These are phyloP conservation scores for Paratrypauchen microcephalus DNA, from an alignment of 2,797 vertebrate species.

Conservation along the genomic window DNA sequence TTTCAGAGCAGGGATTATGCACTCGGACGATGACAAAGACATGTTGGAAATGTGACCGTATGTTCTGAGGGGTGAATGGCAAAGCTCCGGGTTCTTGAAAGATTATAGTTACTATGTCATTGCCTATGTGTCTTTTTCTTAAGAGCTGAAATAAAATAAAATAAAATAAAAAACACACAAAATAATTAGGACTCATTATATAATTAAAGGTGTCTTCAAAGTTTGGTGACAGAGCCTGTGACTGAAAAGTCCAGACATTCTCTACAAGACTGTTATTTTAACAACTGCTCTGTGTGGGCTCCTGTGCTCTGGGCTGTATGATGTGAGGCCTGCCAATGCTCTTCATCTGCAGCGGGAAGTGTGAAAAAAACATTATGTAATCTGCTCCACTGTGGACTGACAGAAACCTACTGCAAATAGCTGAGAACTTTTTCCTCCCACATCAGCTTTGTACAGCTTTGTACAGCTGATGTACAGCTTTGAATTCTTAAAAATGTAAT, in stretches of 20 bases:
- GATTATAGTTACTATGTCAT: slow-evolving; percentile 96
- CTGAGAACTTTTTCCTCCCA: slow-evolving; percentile 29
- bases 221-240: slow-evolving; percentile 8
- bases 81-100: slow-evolving; percentile 93
- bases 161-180: slow-evolving; percentile 2
- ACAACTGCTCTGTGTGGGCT: slow-evolving; percentile 59
- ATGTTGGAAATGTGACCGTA: slow-evolving; percentile 95
- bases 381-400: slow-evolving; percentile 47
- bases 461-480: not conserved
- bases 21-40: slow-evolving; percentile 92
- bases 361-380: slow-evolving; percentile 72
- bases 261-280: slow-evolving; percentile 26
- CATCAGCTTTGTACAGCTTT: too few species aligned
- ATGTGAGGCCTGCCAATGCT: slow-evolving; percentile 58
- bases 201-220: slow-evolving; percentile 15
- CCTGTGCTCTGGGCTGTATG: slow-evolving; percentile 44
- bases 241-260: slow-evolving; percentile 26
- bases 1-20: slow-evolving; percentile 88
- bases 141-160: slow-evolving; percentile 83
- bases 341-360: slow-evolving; percentile 60
- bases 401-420: slow-evolving; percentile 26
- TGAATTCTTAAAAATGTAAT: not conserved
- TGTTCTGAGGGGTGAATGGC: slow-evolving; percentile 92
- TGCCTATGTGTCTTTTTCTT: slow-evolving; percentile 94
- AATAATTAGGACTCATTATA: slow-evolving; percentile 21